Conservation (phyloP, 2,113 vertebrate species). For the Erpornis zantholeuca region DNA sequence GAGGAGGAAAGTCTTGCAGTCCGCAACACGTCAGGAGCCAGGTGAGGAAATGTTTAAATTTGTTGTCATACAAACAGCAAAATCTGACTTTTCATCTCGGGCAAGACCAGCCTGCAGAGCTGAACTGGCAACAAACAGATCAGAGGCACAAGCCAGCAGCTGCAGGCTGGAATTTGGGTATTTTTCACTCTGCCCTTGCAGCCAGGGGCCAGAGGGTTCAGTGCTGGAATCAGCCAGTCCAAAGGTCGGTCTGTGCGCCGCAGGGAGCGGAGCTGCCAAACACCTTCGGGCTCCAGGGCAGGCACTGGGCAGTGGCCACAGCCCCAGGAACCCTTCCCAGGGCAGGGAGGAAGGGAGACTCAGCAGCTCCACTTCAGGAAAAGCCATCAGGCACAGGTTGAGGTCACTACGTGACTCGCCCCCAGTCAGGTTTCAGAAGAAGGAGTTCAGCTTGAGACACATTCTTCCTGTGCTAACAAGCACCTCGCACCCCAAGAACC, state of each 20-base stretch:
- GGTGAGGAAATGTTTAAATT: accelerated
- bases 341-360: not conserved
- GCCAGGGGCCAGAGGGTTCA: not conserved
- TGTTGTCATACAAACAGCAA: not conserved
- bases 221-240: not conserved
- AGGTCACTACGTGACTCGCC: not conserved
- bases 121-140: not conserved
- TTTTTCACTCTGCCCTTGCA: not conserved
- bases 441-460: not conserved
- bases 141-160: not conserved
- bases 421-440: not conserved
- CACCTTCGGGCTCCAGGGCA: not conserved
- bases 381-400: not conserved
- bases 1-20: not conserved
- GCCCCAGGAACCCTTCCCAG: not conserved
- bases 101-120: not conserved
- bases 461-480: not conserved
- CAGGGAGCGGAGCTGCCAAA: not conserved
- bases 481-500: not conserved
- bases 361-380: not conserved
- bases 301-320: not conserved
- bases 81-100: not conserved
- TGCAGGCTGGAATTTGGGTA: not conserved
- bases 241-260: not conserved
- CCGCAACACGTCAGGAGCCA: accelerated